Evolutionary conservation across 1,140 invertebrate species (phyloP).

Genomic region (Ips typographus): DNA sequence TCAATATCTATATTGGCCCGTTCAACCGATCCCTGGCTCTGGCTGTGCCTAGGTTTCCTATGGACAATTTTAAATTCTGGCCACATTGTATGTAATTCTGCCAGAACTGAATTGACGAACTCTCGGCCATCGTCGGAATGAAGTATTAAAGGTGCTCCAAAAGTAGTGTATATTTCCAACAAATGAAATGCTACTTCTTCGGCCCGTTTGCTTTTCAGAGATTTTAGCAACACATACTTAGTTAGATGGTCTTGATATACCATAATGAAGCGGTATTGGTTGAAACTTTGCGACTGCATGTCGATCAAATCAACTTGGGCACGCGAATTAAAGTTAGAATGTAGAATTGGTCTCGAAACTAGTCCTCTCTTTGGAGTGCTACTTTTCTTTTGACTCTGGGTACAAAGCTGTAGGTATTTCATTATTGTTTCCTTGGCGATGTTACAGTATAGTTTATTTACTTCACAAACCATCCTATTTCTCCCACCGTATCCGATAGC

Average conservation of each 20-base stretch:
- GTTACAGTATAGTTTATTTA: slow-evolving; percentile 32
- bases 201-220: no score
- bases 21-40: no score
- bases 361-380: slow-evolving; percentile 6
- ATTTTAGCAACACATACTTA: no score
- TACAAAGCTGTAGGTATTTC: slow-evolving; percentile 25
- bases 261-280: background rate
- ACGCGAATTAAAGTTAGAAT: slow-evolving; percentile 5
- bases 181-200: no score
- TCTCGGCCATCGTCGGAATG: no score
- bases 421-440: slow-evolving; percentile 33
- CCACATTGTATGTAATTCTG: no score
- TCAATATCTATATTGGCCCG: no score
- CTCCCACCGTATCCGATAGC: slow-evolving; percentile 32
- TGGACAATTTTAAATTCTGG: no score
- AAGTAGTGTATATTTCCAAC: no score
- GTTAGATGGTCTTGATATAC: background rate
- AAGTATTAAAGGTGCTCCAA: no score
- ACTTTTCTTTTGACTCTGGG: slow-evolving; percentile 23
- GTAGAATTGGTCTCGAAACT: slow-evolving; percentile 17
- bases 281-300: background rate
- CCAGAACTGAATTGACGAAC: no score
- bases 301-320: background rate
- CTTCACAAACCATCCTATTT: slow-evolving; percentile 29
- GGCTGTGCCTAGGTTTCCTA: no score